Conservation (phyloP, 23 tunicate genomes). For the Ciona savignyi region DNA sequence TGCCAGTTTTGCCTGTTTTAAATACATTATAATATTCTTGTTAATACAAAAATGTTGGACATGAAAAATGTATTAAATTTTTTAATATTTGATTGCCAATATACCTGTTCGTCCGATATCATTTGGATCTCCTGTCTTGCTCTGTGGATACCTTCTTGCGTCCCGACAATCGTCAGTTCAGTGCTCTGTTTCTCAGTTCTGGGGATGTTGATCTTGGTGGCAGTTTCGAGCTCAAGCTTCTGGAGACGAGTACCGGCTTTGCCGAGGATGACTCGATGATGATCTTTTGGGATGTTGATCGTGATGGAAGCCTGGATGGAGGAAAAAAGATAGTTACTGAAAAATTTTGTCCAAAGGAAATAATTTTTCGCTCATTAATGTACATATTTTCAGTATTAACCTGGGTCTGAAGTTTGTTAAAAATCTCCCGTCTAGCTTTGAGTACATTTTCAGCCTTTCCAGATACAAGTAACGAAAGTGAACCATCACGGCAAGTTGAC, state of each 20-base stretch:
- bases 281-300: conserved; percentile 86
- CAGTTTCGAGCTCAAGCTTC: conserved; percentile 92
- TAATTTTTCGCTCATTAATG: not conserved
- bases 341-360: not conserved
- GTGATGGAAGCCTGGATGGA: conserved; percentile 59
- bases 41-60: no score
- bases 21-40: no score
- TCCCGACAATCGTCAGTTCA: conserved; percentile 68
- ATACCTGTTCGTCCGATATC: conserved; percentile 87
- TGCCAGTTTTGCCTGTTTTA: conserved; percentile 68
- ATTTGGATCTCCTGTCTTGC: conserved; percentile 91
- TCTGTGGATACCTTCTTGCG: conserved; percentile 87
- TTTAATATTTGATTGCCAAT: not conserved
- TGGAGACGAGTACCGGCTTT: conserved; percentile 68
- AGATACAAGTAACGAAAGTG: conserved; percentile 83
- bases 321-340: no score
- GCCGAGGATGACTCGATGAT: conserved; percentile 92
- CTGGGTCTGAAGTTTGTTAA: conserved; percentile 78
- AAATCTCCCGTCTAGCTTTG: conserved; percentile 82
- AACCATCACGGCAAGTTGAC: conserved; percentile 91
- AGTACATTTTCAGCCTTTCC: conserved; percentile 72
- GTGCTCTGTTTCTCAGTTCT: conserved; percentile 59
- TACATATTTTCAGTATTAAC: conserved; percentile 16
- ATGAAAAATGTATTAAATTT: not conserved
- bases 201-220: conserved; percentile 93